Percentiles rank a stretch among this genome's conserved stretches.
Evolutionary conservation across 2,888 invertebrate genomes (phyloP).

Genomic region (Anorthoa munda): DNA sequence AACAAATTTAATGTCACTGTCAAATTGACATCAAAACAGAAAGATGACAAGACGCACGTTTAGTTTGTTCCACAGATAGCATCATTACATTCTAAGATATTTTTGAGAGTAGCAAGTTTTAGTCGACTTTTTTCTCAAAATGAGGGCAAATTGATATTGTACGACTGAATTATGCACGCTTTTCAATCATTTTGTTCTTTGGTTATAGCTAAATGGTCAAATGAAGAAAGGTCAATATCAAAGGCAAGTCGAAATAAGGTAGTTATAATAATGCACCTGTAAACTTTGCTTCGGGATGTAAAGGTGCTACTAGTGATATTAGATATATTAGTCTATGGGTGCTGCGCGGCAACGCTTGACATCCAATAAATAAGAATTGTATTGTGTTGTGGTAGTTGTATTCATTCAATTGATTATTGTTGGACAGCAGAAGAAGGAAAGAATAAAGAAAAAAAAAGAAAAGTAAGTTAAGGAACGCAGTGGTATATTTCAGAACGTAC

Average conservation of each 20-base stretch:
- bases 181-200: not conserved
- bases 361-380: not conserved
- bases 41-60: slow-evolving; percentile 13
- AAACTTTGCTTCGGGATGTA: not conserved
- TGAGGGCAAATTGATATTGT: not conserved
- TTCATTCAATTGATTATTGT: not conserved
- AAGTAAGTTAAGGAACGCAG: not conserved
- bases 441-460: not conserved
- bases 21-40: slow-evolving; percentile 31
- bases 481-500: not conserved
- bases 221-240: too few species aligned
- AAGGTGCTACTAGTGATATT: too few species aligned
- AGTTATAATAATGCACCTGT: too few species aligned
- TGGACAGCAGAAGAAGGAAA: not conserved
- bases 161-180: not conserved
- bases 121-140: not conserved
- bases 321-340: too few species aligned
- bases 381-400: not conserved
- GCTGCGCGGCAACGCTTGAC: not conserved
- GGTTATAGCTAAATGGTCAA: too few species aligned
- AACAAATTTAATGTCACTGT: slow-evolving; percentile 47
- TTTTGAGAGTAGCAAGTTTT: not conserved
- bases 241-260: too few species aligned
- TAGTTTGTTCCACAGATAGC: not conserved
- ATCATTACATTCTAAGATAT: not conserved